phyloP scores from a whole-genome alignment of 1,140 invertebrate species.

The Archivesica marissinica region DNA sequence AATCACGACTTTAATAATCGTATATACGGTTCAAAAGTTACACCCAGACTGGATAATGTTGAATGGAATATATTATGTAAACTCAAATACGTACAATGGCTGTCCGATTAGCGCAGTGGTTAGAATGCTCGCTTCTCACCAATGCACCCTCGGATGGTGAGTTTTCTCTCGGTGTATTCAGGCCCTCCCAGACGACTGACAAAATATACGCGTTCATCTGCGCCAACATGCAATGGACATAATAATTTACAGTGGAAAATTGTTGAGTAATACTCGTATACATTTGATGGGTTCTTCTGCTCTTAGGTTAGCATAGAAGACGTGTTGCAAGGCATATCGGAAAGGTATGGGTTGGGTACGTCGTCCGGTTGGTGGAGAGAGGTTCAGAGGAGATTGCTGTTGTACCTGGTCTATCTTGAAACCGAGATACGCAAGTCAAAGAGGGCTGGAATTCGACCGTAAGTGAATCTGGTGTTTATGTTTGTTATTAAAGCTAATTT shows the following conservation, averaged over 20 bases:
- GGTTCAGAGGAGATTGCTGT: slow-evolving; percentile 8
- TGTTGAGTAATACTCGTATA: too few species aligned
- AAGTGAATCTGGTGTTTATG: too few species aligned
- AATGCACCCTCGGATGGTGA: neutral
- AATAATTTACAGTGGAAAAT: too few species aligned
- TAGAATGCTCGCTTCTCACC: neutral
- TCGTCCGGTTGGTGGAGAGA: slow-evolving; percentile 2
- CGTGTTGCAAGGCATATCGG: slow-evolving; percentile 17
- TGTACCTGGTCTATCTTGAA: neutral
- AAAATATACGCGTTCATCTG: neutral
- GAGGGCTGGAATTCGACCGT: neutral
- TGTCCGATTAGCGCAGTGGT: too few species aligned
- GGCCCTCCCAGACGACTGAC: neutral
- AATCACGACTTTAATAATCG: too few species aligned
- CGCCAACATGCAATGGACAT: neutral
- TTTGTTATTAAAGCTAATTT: too few species aligned
- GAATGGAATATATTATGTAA: too few species aligned
- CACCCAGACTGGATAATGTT: too few species aligned
- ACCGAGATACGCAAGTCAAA: neutral
- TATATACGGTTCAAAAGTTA: too few species aligned
- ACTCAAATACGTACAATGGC: too few species aligned
- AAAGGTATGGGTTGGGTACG: slow-evolving; percentile 12
- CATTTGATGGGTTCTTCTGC: too few species aligned
- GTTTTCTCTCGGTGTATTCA: slow-evolving; percentile 24
- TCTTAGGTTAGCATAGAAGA: slow-evolving; percentile 6